Base-by-base conservation (phyloP, 2,797 vertebrate genomes). In the Novumbra hubbsi region DNA sequence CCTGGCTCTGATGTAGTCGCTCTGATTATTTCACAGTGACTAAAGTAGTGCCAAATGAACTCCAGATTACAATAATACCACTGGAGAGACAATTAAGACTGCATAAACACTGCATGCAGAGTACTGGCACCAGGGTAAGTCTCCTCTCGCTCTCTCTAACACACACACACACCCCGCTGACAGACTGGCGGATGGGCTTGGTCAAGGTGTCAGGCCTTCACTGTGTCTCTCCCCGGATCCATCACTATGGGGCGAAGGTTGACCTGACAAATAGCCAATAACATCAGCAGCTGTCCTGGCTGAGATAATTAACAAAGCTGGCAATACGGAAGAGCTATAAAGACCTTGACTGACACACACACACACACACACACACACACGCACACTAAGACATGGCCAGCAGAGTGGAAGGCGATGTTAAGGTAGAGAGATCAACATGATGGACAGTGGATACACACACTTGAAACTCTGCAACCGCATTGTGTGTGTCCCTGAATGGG, bases 271-370 rank as follows among this genome's bases (percentile, higher is more conserved):
- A 50, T 48, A 15, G 12, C 38, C 67, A 52, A 89, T 90, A 91
- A 91, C 88, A 92, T 91, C 88, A 84, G 87, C 87, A 85, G 81
- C 83, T 79, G 82, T 72, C 79, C 3, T 78, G 27, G 48, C 72
- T 38, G 79, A 76, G 78, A 85, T 92, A 93, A 94, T 91, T 93
- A 93, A 94, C 93, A 89, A 90, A 93, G 92, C 93, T 83, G 78
- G 83, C 89, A 86, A 89, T 92, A 90, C 90, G 90, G 87, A 86
- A 91, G 86, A 90, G 87, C 85, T 91, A 92, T 92, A 90, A 86
- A 92, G 87, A 76, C 80, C 38, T 55, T 5, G 84, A 80, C 62
- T 64, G 66, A 16, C 45, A 52, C 73, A 73, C 12, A 34, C 19
- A 41, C 27, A 71, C 8, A 9, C 32, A 17, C 55, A 38, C 32